Evolutionary conservation across 2,113 vertebrate species (phyloP).

Genomic region (Reinhardtius hippoglossoides): DNA sequence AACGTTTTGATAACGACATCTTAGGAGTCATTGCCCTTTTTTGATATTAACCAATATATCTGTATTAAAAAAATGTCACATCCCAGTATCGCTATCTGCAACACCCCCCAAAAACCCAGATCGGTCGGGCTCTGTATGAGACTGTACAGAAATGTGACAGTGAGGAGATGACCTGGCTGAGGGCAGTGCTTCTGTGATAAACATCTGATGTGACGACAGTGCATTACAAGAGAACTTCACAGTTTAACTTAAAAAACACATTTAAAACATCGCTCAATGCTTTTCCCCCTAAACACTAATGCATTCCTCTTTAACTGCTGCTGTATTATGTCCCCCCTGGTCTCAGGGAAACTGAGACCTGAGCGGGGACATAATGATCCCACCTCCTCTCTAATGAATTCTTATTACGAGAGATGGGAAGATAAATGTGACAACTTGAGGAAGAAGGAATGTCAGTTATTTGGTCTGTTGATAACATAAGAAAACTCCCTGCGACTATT

Average conservation of each 20-base stretch:
- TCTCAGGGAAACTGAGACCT: background rate
- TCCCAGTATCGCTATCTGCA: background rate
- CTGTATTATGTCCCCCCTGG: background rate
- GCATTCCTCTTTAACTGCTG: background rate
- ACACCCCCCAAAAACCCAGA: background rate
- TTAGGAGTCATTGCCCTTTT: background rate
- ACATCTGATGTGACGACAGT: slow-evolving; percentile 59
- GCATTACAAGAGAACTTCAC: slow-evolving; percentile 70
- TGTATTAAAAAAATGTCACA: background rate
- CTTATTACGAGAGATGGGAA: slow-evolving; percentile 25
- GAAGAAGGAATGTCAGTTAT: slow-evolving; percentile 75
- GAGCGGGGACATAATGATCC: slow-evolving; percentile 6
- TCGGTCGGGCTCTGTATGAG: background rate
- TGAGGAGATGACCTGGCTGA: background rate
- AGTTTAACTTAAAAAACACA: slow-evolving; percentile 53
- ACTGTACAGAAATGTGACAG: slow-evolving; percentile 14
- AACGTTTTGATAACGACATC: too few species aligned
- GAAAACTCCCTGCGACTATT: slow-evolving; percentile 58
- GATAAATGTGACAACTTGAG: slow-evolving; percentile 52
- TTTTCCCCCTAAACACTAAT: background rate
- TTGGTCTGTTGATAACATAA: slow-evolving; percentile 72
- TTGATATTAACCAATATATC: background rate
- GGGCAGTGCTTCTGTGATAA: slow-evolving; percentile 47
- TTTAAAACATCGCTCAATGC: slow-evolving; percentile 9
- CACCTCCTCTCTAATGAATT: slow-evolving; percentile 35